Conservation (phyloP, 2,888 invertebrate species). For the Agrilus biguttatus region DNA sequence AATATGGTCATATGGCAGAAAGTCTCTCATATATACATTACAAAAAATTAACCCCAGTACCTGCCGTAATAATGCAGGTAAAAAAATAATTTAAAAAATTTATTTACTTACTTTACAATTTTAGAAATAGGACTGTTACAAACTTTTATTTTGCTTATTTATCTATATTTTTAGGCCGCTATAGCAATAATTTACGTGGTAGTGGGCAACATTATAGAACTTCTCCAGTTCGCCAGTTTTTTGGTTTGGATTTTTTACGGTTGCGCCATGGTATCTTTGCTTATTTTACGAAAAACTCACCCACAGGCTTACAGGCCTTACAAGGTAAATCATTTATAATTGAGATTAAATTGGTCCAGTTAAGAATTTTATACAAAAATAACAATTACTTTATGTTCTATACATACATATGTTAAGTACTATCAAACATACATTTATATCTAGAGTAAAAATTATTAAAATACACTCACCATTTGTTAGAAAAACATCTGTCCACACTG, state of each 20-base stretch:
- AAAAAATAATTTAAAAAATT: conserved; percentile 4
- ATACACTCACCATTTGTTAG: too few relatives aligned
- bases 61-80: conserved; percentile 71
- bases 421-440: too few relatives aligned
- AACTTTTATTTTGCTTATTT: not conserved
- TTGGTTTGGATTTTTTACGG: conserved; percentile 82
- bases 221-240: conserved; percentile 79
- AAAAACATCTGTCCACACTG: too few relatives aligned
- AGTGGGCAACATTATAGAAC: conserved; percentile 55
- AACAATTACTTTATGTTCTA: too few relatives aligned
- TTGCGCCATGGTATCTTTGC: conserved; percentile 60
- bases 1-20: conserved; percentile 67
- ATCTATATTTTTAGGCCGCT: conserved; percentile 38
- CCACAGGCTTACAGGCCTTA: conserved; percentile 56
- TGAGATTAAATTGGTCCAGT: not conserved
- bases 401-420: too few relatives aligned
- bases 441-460: too few relatives aligned
- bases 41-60: conserved; percentile 58
- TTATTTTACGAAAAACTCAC: conserved; percentile 57
- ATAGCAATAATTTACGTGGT: conserved; percentile 57
- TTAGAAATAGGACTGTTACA: too few relatives aligned
- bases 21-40: conserved; percentile 67
- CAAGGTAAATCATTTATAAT: conserved; percentile 31
- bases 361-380: not conserved
- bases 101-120: too few relatives aligned